Conservation (phyloP, 2,888 invertebrate species). For the Neria commutata region DNA sequence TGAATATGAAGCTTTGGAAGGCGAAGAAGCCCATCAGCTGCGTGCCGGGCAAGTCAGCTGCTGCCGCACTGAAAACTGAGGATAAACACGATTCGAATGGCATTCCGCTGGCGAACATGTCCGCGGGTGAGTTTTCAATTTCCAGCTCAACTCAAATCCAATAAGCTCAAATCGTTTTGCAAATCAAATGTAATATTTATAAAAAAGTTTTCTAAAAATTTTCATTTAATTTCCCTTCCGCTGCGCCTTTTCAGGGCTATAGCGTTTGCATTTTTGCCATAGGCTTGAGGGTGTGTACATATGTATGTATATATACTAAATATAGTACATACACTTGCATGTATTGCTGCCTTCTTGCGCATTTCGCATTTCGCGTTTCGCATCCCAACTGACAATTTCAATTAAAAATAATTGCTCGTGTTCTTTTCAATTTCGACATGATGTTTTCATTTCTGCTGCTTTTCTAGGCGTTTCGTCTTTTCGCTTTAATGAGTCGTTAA, state of each 20-base stretch:
- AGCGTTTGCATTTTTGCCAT: conserved; percentile 47
- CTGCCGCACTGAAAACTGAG: conserved; percentile 51
- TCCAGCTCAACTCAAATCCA: background rate
- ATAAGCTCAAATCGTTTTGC: conserved; percentile 15
- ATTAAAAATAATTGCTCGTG: conserved; percentile 53
- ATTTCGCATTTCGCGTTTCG: conserved; percentile 27
- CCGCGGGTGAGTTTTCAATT: conserved; percentile 50
- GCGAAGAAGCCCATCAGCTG: conserved; percentile 61
- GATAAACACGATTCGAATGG: conserved; percentile 36
- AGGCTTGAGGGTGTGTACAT: conserved; percentile 17
- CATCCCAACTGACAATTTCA: conserved; percentile 50
- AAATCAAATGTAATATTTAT: background rate
- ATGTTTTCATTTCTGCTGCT: background rate
- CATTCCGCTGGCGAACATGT: conserved; percentile 56
- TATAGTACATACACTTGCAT: too few species aligned
- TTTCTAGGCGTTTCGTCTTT: background rate
- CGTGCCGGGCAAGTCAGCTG: conserved; percentile 59
- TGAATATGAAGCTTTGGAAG: conserved; percentile 61
- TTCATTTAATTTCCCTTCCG: conserved; percentile 29
- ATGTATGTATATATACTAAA: conserved; percentile 10
- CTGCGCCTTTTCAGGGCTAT: conserved; percentile 43
- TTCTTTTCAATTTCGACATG: conserved; percentile 40
- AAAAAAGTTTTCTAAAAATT: too few species aligned
- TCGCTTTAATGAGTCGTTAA: conserved; percentile 2
- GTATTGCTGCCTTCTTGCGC: background rate